Evolutionary conservation across 2,888 invertebrate species (phyloP).

Genomic region (Tridacna gigas): DNA sequence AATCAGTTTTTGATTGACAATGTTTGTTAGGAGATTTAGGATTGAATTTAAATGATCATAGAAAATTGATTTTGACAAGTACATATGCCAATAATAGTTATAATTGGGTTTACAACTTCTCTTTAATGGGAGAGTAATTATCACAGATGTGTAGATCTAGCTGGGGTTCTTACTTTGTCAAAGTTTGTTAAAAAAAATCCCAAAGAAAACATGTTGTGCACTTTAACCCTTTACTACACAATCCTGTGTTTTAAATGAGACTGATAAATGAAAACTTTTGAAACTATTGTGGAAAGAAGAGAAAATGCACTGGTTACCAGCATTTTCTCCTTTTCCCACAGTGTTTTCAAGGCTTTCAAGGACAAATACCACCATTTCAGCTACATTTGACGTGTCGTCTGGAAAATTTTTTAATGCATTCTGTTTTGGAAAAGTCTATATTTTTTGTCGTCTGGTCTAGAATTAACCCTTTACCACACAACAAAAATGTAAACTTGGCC

Average conservation of each 20-base stretch:
- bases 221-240: background rate
- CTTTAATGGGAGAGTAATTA: background rate
- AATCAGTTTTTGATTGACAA: background rate
- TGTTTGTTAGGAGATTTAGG: background rate
- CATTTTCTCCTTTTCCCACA: conserved; percentile 6
- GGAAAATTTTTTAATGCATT: too few relatives aligned
- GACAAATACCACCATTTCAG: too few relatives aligned
- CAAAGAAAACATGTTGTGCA: background rate
- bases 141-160: conserved; percentile 1
- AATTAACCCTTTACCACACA: too few relatives aligned
- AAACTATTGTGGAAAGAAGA: background rate
- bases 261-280: background rate
- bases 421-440: too few relatives aligned
- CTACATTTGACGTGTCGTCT: too few relatives aligned
- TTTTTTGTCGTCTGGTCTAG: too few relatives aligned
- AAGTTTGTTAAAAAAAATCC: background rate
- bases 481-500: too few relatives aligned
- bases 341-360: conserved; percentile 4
- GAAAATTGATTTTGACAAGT: conserved; percentile 1
- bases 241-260: too few relatives aligned
- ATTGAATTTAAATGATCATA: background rate
- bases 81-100: background rate
- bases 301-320: background rate
- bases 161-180: background rate
- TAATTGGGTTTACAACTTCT: background rate